phyloP scores from a whole-genome alignment of 2,888 invertebrate species.

The Sinhomidia bicolor region DNA sequence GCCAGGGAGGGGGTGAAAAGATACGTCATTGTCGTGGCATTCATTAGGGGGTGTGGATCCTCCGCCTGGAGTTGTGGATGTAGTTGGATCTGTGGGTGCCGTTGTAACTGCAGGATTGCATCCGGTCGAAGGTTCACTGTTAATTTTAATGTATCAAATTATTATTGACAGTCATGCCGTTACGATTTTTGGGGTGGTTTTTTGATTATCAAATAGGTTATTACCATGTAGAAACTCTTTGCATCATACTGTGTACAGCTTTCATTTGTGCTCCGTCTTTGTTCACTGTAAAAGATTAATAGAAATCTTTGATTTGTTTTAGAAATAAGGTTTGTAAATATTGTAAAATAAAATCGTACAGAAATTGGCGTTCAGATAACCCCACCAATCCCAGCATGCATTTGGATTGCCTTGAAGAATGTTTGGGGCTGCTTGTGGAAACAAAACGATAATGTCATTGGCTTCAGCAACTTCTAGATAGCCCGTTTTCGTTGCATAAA shows the following conservation, averaged over 20 bases:
- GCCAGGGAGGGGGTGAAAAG: slow-evolving; percentile 72
- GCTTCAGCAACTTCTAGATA: slow-evolving; percentile 77
- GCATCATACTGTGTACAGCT: slow-evolving; percentile 77
- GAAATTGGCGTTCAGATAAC: background rate
- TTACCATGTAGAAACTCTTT: slow-evolving; percentile 68
- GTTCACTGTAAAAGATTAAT: slow-evolving; percentile 70
- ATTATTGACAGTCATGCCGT: background rate
- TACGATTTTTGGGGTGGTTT: background rate
- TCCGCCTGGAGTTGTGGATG: slow-evolving; percentile 29
- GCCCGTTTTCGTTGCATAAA: slow-evolving; percentile 75
- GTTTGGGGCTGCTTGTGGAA: slow-evolving; percentile 75
- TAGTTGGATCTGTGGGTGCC: background rate
- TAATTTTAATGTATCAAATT: no score
- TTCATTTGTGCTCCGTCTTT: slow-evolving; percentile 77
- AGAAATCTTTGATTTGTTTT: background rate
- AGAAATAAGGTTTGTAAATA: background rate
- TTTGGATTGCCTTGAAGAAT: slow-evolving; percentile 65
- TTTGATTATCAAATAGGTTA: background rate
- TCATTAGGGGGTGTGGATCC: slow-evolving; percentile 34
- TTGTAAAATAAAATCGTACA: background rate
- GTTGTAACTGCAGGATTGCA: slow-evolving; percentile 49
- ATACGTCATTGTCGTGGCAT: slow-evolving; percentile 72
- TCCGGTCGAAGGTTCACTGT: slow-evolving; percentile 9
- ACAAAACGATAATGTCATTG: slow-evolving; percentile 77
- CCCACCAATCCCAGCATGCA: slow-evolving; percentile 78